Conservation (phyloP, 2,888 invertebrate genomes). For the Acanthopleura granulata region DNA sequence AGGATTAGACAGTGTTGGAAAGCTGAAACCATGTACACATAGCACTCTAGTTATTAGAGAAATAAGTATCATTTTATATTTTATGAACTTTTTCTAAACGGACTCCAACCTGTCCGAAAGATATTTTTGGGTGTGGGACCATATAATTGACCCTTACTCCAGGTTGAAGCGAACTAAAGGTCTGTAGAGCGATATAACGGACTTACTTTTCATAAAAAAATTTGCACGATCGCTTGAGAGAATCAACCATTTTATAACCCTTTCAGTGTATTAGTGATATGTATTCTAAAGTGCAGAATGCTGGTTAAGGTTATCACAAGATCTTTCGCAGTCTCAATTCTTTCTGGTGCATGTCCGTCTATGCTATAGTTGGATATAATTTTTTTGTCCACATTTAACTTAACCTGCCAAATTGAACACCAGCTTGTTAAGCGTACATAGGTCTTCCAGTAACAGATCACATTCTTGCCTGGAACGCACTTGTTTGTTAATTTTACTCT, state of each 20-base stretch:
- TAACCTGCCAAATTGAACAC: not conserved
- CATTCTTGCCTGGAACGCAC: not conserved
- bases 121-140: constrained; percentile 8
- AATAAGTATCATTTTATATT: too few relatives aligned
- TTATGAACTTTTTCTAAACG: constrained; percentile 2
- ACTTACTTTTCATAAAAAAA: not conserved
- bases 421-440: not conserved
- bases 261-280: not conserved
- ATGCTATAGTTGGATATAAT: not conserved
- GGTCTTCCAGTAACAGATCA: not conserved
- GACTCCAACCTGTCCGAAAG: not conserved
- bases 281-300: not conserved
- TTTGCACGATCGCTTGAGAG: not conserved
- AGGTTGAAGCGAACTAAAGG: not conserved
- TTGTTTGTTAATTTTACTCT: constrained; percentile 10
- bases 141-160: constrained; percentile 4
- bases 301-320: not conserved
- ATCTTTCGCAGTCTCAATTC: not conserved
- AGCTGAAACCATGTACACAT: too few relatives aligned
- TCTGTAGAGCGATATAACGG: not conserved
- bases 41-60: too few relatives aligned
- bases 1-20: too few relatives aligned
- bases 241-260: not conserved
- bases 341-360: not conserved
- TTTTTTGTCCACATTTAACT: not conserved